Evolutionary conservation across 2,113 vertebrate genomes (phyloP).

Genomic region (Beaufortia kweichowensis): DNA sequence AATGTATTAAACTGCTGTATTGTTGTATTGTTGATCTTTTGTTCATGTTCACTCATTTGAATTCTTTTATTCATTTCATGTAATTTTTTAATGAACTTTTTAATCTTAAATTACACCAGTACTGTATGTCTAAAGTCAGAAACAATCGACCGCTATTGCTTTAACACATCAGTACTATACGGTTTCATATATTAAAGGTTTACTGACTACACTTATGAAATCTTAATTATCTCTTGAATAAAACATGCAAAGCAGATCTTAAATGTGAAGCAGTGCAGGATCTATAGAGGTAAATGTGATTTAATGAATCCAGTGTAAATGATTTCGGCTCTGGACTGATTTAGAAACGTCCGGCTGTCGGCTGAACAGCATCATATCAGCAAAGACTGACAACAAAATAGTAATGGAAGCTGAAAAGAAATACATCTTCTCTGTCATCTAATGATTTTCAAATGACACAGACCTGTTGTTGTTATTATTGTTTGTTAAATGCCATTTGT

Average conservation of each 20-base stretch:
- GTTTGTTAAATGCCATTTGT: neutral
- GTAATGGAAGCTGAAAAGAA: slow-evolving; percentile 11
- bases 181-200: neutral
- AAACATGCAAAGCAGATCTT: neutral
- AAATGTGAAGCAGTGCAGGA: neutral
- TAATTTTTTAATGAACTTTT: no score
- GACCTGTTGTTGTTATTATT: neutral
- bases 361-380: slow-evolving; percentile 28
- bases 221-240: slow-evolving; percentile 15
- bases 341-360: neutral
- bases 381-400: slow-evolving; percentile 17
- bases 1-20: no score
- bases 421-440: neutral
- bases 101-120: neutral
- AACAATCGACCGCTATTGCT: no score
- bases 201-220: slow-evolving; percentile 17
- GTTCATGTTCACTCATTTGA: no score
- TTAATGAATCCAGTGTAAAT: slow-evolving; percentile 7
- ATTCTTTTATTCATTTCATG: no score
- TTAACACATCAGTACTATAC: no score
- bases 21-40: no score
- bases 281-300: slow-evolving; percentile 9
- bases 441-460: slow-evolving; percentile 11
- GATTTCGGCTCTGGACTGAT: neutral
- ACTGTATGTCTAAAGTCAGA: no score